Evolutionary conservation across 2,888 invertebrate species (phyloP).

Genomic region (Sclerodermus sp.): DNA sequence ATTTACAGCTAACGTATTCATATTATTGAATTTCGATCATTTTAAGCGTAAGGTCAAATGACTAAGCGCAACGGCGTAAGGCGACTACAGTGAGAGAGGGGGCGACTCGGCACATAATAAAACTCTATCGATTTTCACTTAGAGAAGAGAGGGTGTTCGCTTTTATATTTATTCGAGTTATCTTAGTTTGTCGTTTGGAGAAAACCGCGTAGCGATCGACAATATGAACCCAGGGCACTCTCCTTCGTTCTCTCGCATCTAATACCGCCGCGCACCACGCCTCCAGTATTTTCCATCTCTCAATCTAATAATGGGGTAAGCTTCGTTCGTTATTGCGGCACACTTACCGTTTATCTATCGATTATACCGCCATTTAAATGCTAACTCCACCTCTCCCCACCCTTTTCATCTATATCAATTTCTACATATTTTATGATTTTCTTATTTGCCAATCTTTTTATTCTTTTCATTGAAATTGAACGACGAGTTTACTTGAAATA

Average conservation of each 20-base stretch:
- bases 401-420: too few relatives aligned
- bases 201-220: neutral
- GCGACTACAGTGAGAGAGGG: too few relatives aligned
- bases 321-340: neutral
- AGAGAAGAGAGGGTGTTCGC: constrained; percentile 38
- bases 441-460: too few relatives aligned
- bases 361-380: too few relatives aligned
- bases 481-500: too few relatives aligned
- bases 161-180: constrained; percentile 46
- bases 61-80: too few relatives aligned
- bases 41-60: neutral
- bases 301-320: neutral
- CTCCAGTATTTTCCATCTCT: neutral
- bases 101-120: constrained; percentile 29
- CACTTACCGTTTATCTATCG: neutral
- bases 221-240: neutral
- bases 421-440: too few relatives aligned
- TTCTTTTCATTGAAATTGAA: too few relatives aligned
- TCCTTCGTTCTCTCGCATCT: neutral
- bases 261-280: neutral
- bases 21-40: constrained; percentile 26
- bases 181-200: constrained; percentile 36
- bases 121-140: constrained; percentile 44
- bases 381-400: too few relatives aligned
- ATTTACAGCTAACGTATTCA: neutral